Evolutionary conservation across 2,113 vertebrate genomes (phyloP).

Genomic region (Clinocottus analis): DNA sequence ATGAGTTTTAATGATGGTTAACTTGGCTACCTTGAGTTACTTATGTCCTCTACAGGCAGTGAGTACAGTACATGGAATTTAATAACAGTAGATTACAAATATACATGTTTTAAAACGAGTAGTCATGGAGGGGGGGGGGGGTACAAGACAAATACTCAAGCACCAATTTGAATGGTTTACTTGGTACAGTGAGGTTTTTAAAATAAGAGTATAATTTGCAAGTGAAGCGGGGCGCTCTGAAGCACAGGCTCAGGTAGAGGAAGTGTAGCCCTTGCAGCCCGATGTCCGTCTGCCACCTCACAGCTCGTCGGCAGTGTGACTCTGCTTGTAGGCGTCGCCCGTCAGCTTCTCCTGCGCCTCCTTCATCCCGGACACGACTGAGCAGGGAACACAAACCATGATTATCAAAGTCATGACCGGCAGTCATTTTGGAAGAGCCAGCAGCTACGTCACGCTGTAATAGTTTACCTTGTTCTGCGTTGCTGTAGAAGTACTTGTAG

Average conservation of each 20-base stretch:
- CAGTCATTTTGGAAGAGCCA: background rate
- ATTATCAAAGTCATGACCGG: background rate
- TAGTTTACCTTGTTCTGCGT: constrained; percentile 92
- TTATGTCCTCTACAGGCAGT: constrained; percentile 65
- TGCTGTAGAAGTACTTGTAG: constrained; percentile 99
- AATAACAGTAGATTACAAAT: constrained; percentile 37
- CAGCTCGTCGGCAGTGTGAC: constrained; percentile 91
- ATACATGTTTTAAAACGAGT: constrained; percentile 3
- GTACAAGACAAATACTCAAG: constrained; percentile 38
- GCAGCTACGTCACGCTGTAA: background rate
- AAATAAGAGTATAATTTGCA: background rate
- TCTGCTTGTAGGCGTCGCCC: constrained; percentile 88
- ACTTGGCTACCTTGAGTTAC: constrained; percentile 35
- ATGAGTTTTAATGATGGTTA: constrained; percentile 1
- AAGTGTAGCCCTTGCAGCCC: constrained; percentile 69
- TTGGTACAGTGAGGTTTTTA: constrained; percentile 6
- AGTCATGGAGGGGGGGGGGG: no score
- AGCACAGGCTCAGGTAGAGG: constrained; percentile 37
- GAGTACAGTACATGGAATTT: constrained; percentile 59
- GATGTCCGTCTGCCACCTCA: constrained; percentile 73
- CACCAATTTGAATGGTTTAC: constrained; percentile 41
- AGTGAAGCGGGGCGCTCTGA: background rate
- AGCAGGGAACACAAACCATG: background rate
- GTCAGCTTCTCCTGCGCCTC: constrained; percentile 96
- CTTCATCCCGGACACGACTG: constrained; percentile 94